A percentile compares a stretch with the other conserved stretches of the same genome.
phyloP scores from a whole-genome alignment of 2,888 invertebrate genomes.

The Nomada ferruginata region DNA sequence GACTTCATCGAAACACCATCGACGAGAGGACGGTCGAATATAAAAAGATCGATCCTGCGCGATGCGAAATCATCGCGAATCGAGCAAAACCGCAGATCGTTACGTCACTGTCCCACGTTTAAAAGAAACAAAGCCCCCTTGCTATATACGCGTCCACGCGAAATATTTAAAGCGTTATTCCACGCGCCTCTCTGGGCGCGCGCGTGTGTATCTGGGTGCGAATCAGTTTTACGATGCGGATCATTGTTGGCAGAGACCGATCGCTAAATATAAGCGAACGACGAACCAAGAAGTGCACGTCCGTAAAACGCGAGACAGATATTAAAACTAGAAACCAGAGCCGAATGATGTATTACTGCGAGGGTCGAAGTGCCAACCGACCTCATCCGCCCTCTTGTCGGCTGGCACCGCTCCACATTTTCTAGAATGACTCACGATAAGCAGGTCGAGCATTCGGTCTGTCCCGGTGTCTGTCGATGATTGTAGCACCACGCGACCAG shows the following conservation, averaged over 20 bases:
- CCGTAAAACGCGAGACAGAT: conserved; percentile 36
- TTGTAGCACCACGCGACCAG: background rate
- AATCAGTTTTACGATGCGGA: conserved; percentile 3
- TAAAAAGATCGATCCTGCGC: background rate
- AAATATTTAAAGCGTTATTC: conserved; percentile 8
- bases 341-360: conserved; percentile 49
- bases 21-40: background rate
- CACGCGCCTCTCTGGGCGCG: background rate
- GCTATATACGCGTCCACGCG: too few species aligned
- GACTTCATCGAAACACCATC: background rate
- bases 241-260: conserved; percentile 17
- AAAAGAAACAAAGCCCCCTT: background rate
- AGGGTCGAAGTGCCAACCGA: conserved; percentile 62
- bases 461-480: conserved; percentile 44
- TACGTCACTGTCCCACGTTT: background rate
- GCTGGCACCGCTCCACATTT: conserved; percentile 70
- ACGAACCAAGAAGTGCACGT: conserved; percentile 20
- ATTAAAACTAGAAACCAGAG: conserved; percentile 52
- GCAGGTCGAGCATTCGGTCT: conserved; percentile 56
- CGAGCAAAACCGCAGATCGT: background rate
- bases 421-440: conserved; percentile 66
- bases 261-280: conserved; percentile 38
- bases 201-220: background rate
- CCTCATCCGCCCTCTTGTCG: conserved; percentile 63
- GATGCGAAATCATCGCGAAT: background rate